phyloP scores from a whole-genome alignment of 2,888 invertebrate species.

The Troglohyphantes excavatus region DNA sequence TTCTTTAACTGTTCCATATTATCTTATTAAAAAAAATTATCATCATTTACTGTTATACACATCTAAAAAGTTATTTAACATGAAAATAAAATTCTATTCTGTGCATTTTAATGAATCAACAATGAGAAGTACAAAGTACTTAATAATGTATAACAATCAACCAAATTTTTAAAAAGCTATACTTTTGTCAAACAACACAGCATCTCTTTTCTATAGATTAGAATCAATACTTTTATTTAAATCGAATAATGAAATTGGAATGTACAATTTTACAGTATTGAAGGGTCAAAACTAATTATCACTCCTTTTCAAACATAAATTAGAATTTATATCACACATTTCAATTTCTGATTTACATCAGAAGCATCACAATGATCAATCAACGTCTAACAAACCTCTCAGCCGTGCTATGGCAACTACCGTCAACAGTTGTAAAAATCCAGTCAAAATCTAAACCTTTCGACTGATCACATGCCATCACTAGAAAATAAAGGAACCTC shows the following conservation, averaged over 20 bases:
- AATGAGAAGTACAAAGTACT: no score
- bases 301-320: constrained; percentile 33
- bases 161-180: no score
- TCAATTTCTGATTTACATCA: constrained; percentile 26
- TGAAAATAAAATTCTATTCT: no score
- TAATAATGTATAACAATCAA: no score
- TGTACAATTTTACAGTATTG: constrained; percentile 19
- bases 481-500: constrained; percentile 73
- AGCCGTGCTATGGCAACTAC: constrained; percentile 66
- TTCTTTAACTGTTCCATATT: no score
- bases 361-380: constrained; percentile 40
- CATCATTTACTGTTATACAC: no score
- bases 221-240: no score
- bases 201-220: no score
- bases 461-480: constrained; percentile 50
- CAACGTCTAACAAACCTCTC: constrained; percentile 22
- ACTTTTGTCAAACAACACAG: no score
- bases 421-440: constrained; percentile 68
- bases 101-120: no score
- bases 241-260: constrained; percentile 24
- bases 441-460: constrained; percentile 66
- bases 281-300: constrained; percentile 41
- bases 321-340: constrained; percentile 60
- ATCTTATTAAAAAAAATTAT: no score
- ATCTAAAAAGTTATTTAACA: no score